phyloP scores from a whole-genome alignment of 2,113 vertebrate species.

The Archilochus colubris region DNA sequence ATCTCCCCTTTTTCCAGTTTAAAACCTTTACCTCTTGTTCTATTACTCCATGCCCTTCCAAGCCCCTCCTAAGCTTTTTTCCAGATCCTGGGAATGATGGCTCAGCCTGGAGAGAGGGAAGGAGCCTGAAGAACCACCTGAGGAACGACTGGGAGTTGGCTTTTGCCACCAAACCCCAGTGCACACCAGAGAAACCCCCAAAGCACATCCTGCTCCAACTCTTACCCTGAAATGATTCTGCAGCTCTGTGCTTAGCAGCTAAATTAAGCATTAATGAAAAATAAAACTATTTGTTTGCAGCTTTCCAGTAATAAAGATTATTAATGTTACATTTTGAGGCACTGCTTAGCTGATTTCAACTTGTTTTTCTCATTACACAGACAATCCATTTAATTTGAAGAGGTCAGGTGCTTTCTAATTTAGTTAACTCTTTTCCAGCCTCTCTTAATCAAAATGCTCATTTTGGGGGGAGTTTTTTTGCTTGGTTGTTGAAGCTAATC shows the following conservation, averaged over 20 bases:
- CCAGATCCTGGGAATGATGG: not conserved
- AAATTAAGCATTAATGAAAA: slow-evolving; percentile 60
- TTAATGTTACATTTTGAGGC: slow-evolving; percentile 31
- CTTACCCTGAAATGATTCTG: not conserved
- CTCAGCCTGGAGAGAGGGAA: too few species aligned
- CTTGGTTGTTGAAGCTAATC: slow-evolving; percentile 56
- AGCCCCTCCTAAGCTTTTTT: not conserved
- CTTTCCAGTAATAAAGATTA: slow-evolving; percentile 62
- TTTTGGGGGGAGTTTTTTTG: slow-evolving; percentile 41
- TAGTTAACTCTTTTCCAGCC: slow-evolving; percentile 67
- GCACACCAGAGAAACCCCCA: not conserved
- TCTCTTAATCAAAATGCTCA: slow-evolving; percentile 63
- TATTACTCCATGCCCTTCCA: too few species aligned
- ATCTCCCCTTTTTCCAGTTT: too few species aligned
- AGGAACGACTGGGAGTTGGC: not conserved
- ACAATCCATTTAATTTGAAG: slow-evolving; percentile 67
- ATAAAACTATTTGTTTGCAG: slow-evolving; percentile 54
- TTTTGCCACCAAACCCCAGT: not conserved
- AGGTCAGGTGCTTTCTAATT: slow-evolving; percentile 25
- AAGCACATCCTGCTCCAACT: not conserved
- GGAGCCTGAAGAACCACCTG: not conserved
- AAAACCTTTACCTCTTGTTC: too few species aligned
- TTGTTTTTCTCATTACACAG: slow-evolving; percentile 46
- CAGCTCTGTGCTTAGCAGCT: slow-evolving; percentile 11
- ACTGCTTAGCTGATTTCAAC: slow-evolving; percentile 48